A percentile compares a stretch with the other conserved stretches of the same genome.
Evolutionary conservation across 1,140 invertebrate species (phyloP).

Genomic region (Galendromus occidentalis): DNA sequence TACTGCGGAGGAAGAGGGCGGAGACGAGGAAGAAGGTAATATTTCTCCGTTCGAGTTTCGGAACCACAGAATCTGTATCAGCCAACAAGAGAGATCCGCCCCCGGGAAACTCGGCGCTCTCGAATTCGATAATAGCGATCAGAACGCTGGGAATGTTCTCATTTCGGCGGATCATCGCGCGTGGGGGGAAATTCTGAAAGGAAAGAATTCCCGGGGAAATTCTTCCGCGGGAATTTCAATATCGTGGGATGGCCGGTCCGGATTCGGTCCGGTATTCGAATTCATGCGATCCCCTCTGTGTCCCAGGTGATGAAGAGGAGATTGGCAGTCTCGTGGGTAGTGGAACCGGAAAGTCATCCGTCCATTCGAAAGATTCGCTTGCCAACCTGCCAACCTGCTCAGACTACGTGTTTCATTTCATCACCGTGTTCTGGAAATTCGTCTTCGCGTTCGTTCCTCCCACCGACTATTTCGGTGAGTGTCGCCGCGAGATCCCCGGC

Average conservation of each 20-base stretch:
- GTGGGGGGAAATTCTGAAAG: too few relatives aligned
- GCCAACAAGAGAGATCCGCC: too few relatives aligned
- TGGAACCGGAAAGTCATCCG: constrained; percentile 24
- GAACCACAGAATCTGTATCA: too few relatives aligned
- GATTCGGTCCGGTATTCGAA: not conserved
- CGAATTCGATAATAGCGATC: too few relatives aligned
- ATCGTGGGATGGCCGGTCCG: too few relatives aligned
- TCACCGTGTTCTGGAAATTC: constrained; percentile 94
- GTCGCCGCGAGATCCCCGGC: too few relatives aligned
- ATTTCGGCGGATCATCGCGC: too few relatives aligned
- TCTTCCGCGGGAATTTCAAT: too few relatives aligned
- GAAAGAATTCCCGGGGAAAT: too few relatives aligned
- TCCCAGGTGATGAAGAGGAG: constrained; percentile 6
- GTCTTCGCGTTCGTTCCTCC: constrained; percentile 93
- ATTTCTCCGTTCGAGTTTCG: constrained; percentile 14
- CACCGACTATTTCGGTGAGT: constrained; percentile 46
- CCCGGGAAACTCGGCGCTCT: too few relatives aligned
- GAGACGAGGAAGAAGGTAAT: constrained; percentile 30
- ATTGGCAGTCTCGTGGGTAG: constrained; percentile 12
- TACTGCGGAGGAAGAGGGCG: constrained; percentile 44
- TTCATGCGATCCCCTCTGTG: not conserved
- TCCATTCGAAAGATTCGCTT: constrained; percentile 16
- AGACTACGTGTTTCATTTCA: constrained; percentile 86
- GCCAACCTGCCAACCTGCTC: constrained; percentile 45
- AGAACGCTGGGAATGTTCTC: too few relatives aligned